phyloP scores from a whole-genome alignment of 2,888 invertebrate species.

The Adela reaumurella region DNA sequence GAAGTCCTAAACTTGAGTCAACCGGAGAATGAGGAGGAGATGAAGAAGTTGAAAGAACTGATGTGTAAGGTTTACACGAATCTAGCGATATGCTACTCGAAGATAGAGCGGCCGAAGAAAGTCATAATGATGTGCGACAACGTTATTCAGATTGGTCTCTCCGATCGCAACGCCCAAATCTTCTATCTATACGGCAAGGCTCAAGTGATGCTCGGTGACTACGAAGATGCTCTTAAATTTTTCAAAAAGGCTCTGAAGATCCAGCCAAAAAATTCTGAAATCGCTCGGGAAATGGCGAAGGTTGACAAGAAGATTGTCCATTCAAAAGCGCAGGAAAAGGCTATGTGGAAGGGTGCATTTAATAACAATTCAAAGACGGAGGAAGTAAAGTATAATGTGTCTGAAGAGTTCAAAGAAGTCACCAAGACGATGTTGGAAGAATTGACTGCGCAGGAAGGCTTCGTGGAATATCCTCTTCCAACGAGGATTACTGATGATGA shows the following conservation, averaged over 20 bases:
- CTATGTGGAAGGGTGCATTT: slow-evolving; percentile 36
- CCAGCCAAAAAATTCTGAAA: slow-evolving; percentile 41
- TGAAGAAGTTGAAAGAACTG: slow-evolving; percentile 22
- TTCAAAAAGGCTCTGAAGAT: slow-evolving; percentile 38
- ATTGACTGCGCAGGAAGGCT: slow-evolving; percentile 26
- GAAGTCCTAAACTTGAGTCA: slow-evolving; percentile 24
- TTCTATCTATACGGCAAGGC: slow-evolving; percentile 36
- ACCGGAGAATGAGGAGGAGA: slow-evolving; percentile 21
- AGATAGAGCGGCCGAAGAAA: slow-evolving; percentile 32
- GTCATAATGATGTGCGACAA: slow-evolving; percentile 32
- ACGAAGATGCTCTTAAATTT: slow-evolving; percentile 26
- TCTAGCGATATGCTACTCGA: slow-evolving; percentile 36
- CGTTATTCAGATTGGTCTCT: slow-evolving; percentile 26
- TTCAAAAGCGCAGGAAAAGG: slow-evolving; percentile 22
- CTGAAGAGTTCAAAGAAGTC: slow-evolving; percentile 29
- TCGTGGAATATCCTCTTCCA: slow-evolving; percentile 32
- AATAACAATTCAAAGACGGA: slow-evolving; percentile 21
- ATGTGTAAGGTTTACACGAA: slow-evolving; percentile 31
- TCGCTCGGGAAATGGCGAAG: slow-evolving; percentile 26
- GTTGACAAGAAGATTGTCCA: slow-evolving; percentile 24
- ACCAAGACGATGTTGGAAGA: slow-evolving; percentile 33
- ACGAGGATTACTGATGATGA: slow-evolving; percentile 26
- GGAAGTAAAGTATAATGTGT: slow-evolving; percentile 21
- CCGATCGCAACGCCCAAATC: slow-evolving; percentile 33
- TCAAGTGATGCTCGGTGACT: slow-evolving; percentile 25